phyloP scores from a whole-genome alignment of 1,140 invertebrate genomes.

The Drosophila eugracilis region DNA sequence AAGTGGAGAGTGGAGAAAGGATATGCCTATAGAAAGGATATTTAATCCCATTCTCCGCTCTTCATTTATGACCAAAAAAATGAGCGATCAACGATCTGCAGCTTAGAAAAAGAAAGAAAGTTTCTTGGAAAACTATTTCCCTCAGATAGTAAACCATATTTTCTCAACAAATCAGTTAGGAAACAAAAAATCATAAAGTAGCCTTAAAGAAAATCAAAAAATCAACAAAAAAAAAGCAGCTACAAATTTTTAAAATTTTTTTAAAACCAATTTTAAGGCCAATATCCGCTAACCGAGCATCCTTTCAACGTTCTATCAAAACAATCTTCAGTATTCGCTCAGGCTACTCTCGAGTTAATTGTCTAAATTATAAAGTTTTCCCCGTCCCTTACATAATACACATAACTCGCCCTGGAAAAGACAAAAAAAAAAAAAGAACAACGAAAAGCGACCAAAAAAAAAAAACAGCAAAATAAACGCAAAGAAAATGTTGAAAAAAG shows the following conservation, averaged over 20 bases:
- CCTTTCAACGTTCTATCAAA: too few relatives aligned
- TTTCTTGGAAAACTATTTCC: too few relatives aligned
- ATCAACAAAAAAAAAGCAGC: too few relatives aligned
- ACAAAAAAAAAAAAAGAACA: slow-evolving; percentile 13
- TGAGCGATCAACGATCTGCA: slow-evolving; percentile 4
- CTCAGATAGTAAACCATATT: too few relatives aligned
- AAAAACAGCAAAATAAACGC: slow-evolving; percentile 32
- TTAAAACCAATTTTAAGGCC: too few relatives aligned
- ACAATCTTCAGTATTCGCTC: slow-evolving; percentile 1
- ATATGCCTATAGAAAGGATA: background rate
- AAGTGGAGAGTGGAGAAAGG: slow-evolving; percentile 8
- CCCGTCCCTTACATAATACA: slow-evolving; percentile 9
- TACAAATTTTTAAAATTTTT: too few relatives aligned
- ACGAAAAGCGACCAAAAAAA: slow-evolving; percentile 15
- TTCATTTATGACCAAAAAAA: slow-evolving; percentile 1
- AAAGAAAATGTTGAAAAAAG: slow-evolving; percentile 67
- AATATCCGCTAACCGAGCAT: too few relatives aligned
- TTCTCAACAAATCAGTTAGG: too few relatives aligned
- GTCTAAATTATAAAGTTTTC: slow-evolving; percentile 52
- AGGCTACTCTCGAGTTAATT: slow-evolving; percentile 48
- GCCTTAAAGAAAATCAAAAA: too few relatives aligned
- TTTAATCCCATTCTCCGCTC: background rate
- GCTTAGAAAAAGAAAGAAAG: background rate
- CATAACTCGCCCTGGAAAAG: slow-evolving; percentile 17
- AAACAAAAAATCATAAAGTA: too few relatives aligned